Percentiles rank a stretch among this genome's conserved stretches.
Conservation (phyloP, 2,888 invertebrate genomes). For the Zygogramma bicolorata region DNA sequence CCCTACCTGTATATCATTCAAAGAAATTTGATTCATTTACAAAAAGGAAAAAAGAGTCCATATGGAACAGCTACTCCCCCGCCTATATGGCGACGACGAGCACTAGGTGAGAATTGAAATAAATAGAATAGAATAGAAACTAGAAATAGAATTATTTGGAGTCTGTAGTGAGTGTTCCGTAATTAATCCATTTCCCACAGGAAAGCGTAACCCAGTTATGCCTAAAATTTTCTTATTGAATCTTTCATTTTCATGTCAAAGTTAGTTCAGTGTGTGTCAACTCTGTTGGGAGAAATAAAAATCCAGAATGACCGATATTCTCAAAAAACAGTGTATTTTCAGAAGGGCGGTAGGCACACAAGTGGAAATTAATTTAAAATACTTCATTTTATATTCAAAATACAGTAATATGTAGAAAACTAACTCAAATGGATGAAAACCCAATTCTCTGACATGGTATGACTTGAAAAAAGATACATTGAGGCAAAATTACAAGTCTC, state of each 20-base stretch:
- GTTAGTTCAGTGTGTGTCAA: neutral
- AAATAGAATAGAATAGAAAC: too few relatives aligned
- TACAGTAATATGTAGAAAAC: neutral
- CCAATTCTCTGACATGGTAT: neutral
- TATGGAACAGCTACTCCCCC: too few relatives aligned
- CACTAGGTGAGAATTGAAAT: too few relatives aligned
- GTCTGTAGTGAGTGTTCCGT: too few relatives aligned
- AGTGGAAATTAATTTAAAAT: neutral
- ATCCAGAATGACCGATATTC: neutral
- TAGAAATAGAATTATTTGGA: too few relatives aligned
- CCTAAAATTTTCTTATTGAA: neutral
- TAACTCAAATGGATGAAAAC: neutral
- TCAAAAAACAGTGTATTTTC: neutral
- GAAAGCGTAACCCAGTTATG: neutral
- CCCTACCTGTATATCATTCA: too few relatives aligned
- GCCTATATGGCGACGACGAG: too few relatives aligned
- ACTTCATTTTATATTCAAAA: neutral
- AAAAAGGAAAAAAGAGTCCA: too few relatives aligned
- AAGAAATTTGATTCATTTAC: too few relatives aligned
- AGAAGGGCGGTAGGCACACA: neutral
- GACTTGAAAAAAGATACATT: constrained; percentile 24
- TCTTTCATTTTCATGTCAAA: neutral
- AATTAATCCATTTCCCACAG: too few relatives aligned
- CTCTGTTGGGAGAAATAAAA: neutral
- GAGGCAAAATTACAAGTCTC: constrained; percentile 28